Evolutionary conservation across 2,113 vertebrate species (phyloP), one percentile per base, ranked within the genome.

Genomic region (Phainopepla nitens): DNA sequence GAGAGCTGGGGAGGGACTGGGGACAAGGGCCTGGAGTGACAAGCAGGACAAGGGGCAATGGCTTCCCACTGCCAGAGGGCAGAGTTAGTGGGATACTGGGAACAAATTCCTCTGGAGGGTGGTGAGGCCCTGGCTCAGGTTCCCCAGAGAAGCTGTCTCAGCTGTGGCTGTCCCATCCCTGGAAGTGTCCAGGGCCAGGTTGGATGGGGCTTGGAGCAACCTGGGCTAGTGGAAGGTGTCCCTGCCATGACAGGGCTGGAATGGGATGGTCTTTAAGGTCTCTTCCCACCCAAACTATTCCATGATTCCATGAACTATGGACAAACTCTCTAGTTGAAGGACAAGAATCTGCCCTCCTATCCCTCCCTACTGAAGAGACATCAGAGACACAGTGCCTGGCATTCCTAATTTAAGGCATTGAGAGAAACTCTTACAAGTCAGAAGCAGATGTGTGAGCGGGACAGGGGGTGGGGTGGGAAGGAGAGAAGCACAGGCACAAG

Each of bases 351-450:
- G 23, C 31, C 35, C 57, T 71, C 57, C 58, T 7, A 7, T 42
- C 23, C 44, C 25, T 29, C 15, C 70, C 66, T 53, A 6, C 28
- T 20, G 71, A 61, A 75, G 57, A 76, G 61, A 49, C 51, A 54
- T 19, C 10, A 2, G 61, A 70, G 71, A 58, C 4, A 2, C 13
- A 36, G 61, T 14, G 0, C 24, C 10, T 15, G 0, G 13, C 39
- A 12, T n/a, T 41, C 50, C 54, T 18, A 8, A 12, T 28, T 23
- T 39, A 60, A 70, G 5, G 5, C 15, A 12, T 51, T 0, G 0
- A 64, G 77, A 42, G 25, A 62, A 87, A 33, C 9, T 21, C 44
- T 61, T 13, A 13, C 5, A 7, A 35, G 57, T 3, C 1, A 82
- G 71, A n/a, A 64, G 39, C 39, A 13, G 88, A 47, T 3, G 4